Conservation (phyloP, 2,113 vertebrate genomes). For the Panthera uncia region DNA sequence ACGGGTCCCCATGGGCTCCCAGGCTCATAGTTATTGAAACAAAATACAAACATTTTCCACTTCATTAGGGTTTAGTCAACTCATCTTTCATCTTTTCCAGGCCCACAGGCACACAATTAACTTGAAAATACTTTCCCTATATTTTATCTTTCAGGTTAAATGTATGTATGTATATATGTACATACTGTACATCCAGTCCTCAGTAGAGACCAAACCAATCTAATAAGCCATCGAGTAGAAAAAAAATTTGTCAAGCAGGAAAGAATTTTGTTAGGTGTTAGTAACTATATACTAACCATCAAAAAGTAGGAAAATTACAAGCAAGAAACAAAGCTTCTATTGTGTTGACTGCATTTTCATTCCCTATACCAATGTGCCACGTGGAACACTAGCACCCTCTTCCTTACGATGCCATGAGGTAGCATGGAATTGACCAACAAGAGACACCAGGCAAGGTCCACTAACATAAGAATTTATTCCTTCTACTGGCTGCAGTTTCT, state of each 20-base stretch:
- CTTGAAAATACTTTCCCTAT: conserved; percentile 7
- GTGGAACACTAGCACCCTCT: neutral
- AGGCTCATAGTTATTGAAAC: neutral
- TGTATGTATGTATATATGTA: neutral
- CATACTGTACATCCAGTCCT: neutral
- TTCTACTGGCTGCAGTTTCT: neutral
- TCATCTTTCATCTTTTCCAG: conserved; percentile 19
- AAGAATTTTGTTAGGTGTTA: neutral
- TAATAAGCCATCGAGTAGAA: neutral
- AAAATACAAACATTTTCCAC: conserved; percentile 41
- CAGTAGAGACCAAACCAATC: neutral
- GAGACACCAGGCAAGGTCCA: neutral
- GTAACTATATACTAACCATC: neutral
- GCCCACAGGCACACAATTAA: neutral
- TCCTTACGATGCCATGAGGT: neutral
- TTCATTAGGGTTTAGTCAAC: neutral
- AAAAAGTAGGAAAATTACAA: conserved; percentile 32
- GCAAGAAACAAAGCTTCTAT: neutral
- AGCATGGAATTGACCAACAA: neutral
- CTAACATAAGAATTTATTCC: neutral
- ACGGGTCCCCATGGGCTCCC: neutral
- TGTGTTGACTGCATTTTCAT: neutral
- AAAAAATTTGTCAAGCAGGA: neutral
- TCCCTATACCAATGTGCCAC: neutral
- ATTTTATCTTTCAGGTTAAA: neutral